A percentile compares a stretch with the other conserved stretches of the same genome.
Conservation (phyloP, 1,140 invertebrate species). For the Halyomorpha halys region DNA sequence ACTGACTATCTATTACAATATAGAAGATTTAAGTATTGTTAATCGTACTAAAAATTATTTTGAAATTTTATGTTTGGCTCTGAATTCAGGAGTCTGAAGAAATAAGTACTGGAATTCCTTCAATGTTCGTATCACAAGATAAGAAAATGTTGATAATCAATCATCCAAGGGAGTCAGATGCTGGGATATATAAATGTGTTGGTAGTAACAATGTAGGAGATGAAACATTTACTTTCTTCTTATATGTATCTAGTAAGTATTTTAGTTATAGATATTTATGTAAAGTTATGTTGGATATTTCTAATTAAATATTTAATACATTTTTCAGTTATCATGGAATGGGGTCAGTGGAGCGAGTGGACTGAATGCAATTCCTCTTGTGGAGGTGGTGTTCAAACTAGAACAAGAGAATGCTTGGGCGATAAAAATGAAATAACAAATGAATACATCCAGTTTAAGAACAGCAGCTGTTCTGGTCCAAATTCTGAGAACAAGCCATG, state of each 20-base stretch:
- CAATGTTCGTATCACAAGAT: not conserved
- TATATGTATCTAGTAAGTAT: not conserved
- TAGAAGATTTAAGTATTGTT: not conserved
- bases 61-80: too few species aligned
- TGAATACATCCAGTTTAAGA: conserved; percentile 31
- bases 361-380: conserved; percentile 41
- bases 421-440: not conserved
- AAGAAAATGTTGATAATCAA: conserved; percentile 12
- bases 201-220: conserved; percentile 22
- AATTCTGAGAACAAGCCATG: conserved; percentile 22
- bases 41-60: too few species aligned
- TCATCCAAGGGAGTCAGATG: conserved; percentile 6
- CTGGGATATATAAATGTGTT: conserved; percentile 22
- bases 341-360: conserved; percentile 29
- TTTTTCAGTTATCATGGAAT: conserved; percentile 11
- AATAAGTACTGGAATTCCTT: not conserved
- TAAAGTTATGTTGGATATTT: not conserved
- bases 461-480: conserved; percentile 22
- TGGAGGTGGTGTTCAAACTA: conserved; percentile 46
- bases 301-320: not conserved
- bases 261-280: not conserved
- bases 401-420: conserved; percentile 42
- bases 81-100: conserved; percentile 4
- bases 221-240: not conserved
- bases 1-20: not conserved